A percentile compares a stretch with the other conserved stretches of the same genome.
phyloP scores from a whole-genome alignment of 1,140 invertebrate genomes.

The Aphidius ervi region DNA sequence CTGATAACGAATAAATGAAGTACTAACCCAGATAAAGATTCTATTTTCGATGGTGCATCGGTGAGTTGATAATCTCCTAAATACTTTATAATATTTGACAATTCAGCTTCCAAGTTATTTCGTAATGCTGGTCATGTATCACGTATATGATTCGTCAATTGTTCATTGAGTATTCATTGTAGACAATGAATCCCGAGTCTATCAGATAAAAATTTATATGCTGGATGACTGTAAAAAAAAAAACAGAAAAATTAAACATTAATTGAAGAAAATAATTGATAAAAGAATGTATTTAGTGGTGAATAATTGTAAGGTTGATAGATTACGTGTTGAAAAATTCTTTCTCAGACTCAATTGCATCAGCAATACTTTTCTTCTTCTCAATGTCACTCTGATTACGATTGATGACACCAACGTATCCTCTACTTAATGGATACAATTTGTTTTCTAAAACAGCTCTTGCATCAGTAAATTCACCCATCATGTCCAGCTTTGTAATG shows the following conservation, averaged over 20 bases:
- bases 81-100: constrained; percentile 92
- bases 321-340: constrained; percentile 92
- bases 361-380: constrained; percentile 94
- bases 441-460: constrained; percentile 98
- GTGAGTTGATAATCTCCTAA: constrained; percentile 99
- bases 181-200: constrained; percentile 95
- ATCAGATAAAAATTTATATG: constrained; percentile 93
- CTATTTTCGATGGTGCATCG: constrained; percentile 91
- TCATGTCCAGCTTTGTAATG: constrained; percentile 98
- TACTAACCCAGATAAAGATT: constrained; percentile 30
- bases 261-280: not conserved
- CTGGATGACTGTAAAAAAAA: constrained; percentile 67
- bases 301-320: not conserved
- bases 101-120: constrained; percentile 94
- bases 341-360: constrained; percentile 89
- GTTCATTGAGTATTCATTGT: constrained; percentile 95
- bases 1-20: no score
- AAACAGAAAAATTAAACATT: not conserved
- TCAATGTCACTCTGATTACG: constrained; percentile 98
- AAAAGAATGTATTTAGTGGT: not conserved
- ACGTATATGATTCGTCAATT: constrained; percentile 98
- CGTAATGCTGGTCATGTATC: constrained; percentile 93
- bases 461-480: constrained; percentile 99
- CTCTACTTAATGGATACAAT: constrained; percentile 87
- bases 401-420: constrained; percentile 98